phyloP scores from a whole-genome alignment of 1,140 invertebrate genomes.

The Bombus impatiens region DNA sequence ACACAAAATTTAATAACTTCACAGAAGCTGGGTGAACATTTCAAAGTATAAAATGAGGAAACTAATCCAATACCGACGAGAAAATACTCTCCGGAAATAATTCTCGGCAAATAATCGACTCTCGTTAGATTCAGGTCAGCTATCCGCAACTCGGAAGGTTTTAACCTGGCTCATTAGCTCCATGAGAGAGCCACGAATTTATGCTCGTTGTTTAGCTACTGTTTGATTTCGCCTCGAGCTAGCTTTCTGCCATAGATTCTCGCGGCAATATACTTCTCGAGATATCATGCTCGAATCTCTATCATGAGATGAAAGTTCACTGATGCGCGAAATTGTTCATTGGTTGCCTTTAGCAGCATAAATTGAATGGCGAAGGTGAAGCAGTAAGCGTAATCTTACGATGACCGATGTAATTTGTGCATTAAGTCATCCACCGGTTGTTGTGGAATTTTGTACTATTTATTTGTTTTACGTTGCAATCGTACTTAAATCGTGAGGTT shows the following conservation, averaged over 20 bases:
- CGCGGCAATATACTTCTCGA: background rate
- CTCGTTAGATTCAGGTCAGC: constrained; percentile 61
- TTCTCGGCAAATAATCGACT: constrained; percentile 17
- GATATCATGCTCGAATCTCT: background rate
- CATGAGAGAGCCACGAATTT: background rate
- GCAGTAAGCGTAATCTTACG: background rate
- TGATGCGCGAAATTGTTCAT: background rate
- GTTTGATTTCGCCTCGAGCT: background rate
- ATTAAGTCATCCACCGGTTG: background rate
- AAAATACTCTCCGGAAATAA: constrained; percentile 22
- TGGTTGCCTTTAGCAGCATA: background rate
- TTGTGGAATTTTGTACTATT: background rate
- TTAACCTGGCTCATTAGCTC: constrained; percentile 52
- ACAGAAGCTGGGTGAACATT: background rate
- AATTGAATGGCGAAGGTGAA: background rate
- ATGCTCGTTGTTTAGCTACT: background rate
- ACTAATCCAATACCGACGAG: too few species aligned
- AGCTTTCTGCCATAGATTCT: too few species aligned
- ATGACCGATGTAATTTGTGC: background rate
- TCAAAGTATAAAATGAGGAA: background rate
- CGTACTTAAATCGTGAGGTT: background rate
- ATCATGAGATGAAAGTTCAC: background rate
- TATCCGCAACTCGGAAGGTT: constrained; percentile 42
- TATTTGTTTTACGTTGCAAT: background rate
- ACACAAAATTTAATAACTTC: background rate